A percentile compares a stretch with the other conserved stretches of the same genome.
These are phyloP conservation scores for Tetraodon nigroviridis DNA, from an alignment of 2,113 vertebrate species.

Conservation along the genomic window DNA sequence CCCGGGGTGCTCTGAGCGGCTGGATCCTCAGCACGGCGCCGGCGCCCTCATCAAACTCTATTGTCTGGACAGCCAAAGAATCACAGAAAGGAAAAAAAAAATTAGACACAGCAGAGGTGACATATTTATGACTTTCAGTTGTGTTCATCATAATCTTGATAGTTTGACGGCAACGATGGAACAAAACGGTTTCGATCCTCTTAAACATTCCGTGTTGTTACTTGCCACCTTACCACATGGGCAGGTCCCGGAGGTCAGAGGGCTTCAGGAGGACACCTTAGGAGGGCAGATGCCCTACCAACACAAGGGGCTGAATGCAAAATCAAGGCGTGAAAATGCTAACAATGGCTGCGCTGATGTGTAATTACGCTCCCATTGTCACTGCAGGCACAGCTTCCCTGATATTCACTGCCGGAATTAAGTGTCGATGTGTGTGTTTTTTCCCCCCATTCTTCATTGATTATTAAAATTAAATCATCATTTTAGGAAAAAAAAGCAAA, in stretches of 20 bases:
- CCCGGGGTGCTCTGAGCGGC: constrained; percentile 89
- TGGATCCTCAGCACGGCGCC: constrained; percentile 95
- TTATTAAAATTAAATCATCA: no score
- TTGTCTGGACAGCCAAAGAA: constrained; percentile 76
- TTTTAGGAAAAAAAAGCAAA: no score
- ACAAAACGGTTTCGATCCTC: neutral
- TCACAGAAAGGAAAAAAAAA: neutral
- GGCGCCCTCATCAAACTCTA: constrained; percentile 93
- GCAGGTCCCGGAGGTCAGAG: constrained; percentile 24
- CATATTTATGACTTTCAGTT: neutral
- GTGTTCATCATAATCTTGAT: neutral
- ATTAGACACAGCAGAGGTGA: constrained; percentile 27
- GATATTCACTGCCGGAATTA: neutral
- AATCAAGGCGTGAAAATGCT: constrained; percentile 32
- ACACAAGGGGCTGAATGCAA: constrained; percentile 8
- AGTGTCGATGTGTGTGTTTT: no score
- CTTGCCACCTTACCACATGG: constrained; percentile 10
- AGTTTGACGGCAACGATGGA: no score
- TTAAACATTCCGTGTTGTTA: neutral
- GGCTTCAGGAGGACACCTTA: constrained; percentile 28
- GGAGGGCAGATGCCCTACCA: constrained; percentile 35
- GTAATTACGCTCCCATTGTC: constrained; percentile 17
- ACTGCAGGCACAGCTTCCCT: neutral
- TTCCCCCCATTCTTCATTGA: no score
- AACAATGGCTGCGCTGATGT: constrained; percentile 22